Evolutionary conservation across 2,113 vertebrate species (phyloP).

Genomic region (Thalassarche chlororhynchos): DNA sequence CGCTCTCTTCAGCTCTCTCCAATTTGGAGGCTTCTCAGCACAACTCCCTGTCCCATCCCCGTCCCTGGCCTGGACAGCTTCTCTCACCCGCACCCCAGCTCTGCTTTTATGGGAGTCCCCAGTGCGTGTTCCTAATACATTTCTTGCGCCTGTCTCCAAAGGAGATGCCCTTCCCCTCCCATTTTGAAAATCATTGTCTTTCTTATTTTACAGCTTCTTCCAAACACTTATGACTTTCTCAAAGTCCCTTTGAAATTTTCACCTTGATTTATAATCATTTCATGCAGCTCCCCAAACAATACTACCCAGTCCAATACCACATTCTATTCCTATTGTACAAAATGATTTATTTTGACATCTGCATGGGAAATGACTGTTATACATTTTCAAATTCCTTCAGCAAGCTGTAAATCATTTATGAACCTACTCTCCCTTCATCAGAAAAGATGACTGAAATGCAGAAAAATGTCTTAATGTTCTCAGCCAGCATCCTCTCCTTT

Average conservation of each 20-base stretch:
- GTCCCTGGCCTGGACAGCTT: background rate
- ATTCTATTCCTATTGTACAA: background rate
- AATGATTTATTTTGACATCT: background rate
- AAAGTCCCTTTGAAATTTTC: background rate
- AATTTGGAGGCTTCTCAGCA: background rate
- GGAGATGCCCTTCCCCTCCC: background rate
- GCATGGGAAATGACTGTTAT: background rate
- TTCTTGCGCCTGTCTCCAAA: background rate
- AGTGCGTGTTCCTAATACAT: background rate
- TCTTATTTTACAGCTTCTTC: background rate
- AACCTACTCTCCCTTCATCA: background rate
- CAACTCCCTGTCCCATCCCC: background rate
- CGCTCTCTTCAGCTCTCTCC: background rate
- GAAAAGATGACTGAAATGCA: background rate
- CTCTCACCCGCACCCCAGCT: accelerated
- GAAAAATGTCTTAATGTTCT: background rate
- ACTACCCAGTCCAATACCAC: background rate
- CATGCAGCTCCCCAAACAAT: background rate
- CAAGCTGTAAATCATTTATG: background rate
- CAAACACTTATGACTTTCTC: background rate
- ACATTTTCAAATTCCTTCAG: background rate
- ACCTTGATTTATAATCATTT: background rate
- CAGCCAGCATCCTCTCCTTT: background rate
- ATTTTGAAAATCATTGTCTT: background rate
- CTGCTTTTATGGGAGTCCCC: background rate